Conservation (phyloP, 2,888 invertebrate species). For the Agrotis segetum region DNA sequence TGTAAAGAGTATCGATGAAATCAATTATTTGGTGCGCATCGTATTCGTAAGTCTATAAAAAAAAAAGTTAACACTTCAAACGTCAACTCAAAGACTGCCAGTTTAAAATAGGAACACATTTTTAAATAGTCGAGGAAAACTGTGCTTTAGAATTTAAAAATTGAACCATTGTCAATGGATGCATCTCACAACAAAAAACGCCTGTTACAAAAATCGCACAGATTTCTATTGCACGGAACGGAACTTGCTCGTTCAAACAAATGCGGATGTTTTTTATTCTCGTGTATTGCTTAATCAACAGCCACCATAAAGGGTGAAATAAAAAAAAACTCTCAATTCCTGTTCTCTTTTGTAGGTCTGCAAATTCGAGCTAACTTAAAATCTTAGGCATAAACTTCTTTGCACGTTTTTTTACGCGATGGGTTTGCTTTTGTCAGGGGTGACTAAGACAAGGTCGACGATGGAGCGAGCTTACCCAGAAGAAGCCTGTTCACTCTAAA, state of each 20-base stretch:
- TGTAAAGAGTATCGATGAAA: slow-evolving; percentile 17
- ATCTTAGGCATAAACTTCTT: neutral
- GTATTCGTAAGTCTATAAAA: neutral
- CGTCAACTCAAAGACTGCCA: neutral
- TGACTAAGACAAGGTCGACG: no score
- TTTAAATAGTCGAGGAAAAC: neutral
- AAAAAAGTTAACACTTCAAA: neutral
- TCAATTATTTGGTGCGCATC: neutral
- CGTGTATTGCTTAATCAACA: slow-evolving; percentile 34
- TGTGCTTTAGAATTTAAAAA: slow-evolving; percentile 13
- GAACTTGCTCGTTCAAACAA: slow-evolving; percentile 36
- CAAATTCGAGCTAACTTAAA: neutral
- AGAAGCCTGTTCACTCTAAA: no score
- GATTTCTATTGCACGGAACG: slow-evolving; percentile 23
- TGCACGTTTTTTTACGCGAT: neutral
- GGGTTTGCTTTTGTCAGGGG: no score
- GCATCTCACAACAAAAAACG: slow-evolving; percentile 17
- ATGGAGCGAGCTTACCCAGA: no score
- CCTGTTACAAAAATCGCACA: slow-evolving; percentile 29
- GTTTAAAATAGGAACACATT: slow-evolving; percentile 19
- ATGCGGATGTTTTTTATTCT: slow-evolving; percentile 35
- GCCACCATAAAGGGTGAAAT: slow-evolving; percentile 12
- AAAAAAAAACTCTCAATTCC: neutral
- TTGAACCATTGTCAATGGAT: slow-evolving; percentile 19
- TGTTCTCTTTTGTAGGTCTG: neutral